Conservation (phyloP, 2,797 vertebrate genomes). For the Enteromius paludinosus region DNA sequence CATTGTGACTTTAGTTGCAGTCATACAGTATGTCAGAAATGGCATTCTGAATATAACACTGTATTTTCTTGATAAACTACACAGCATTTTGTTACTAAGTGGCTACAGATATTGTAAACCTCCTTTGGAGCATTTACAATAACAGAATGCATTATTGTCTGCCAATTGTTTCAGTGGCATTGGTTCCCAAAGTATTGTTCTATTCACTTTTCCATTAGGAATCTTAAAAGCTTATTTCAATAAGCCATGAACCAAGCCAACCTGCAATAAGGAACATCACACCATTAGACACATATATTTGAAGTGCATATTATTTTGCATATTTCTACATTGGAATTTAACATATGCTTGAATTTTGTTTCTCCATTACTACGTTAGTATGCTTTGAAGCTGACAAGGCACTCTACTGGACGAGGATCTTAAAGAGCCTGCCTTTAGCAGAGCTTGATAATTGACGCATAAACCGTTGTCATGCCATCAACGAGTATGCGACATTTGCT, state of each 20-base stretch:
- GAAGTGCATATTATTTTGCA: background rate
- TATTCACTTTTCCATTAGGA: background rate
- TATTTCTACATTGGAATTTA: constrained; percentile 30
- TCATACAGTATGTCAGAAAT: background rate
- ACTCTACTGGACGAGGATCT: constrained; percentile 44
- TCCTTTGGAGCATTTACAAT: background rate
- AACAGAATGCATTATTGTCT: background rate
- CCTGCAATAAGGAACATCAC: background rate
- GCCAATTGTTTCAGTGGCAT: background rate
- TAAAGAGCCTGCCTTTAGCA: constrained; percentile 59
- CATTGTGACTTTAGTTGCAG: no score
- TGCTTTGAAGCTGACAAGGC: constrained; percentile 65
- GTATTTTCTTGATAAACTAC: background rate
- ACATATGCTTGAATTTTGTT: constrained; percentile 43
- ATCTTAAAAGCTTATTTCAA: background rate
- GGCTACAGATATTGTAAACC: background rate
- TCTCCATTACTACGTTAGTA: constrained; percentile 48
- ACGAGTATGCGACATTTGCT: constrained; percentile 28
- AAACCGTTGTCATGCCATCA: constrained; percentile 43
- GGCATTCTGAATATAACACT: no score
- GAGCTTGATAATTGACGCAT: constrained; percentile 59
- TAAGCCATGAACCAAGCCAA: background rate
- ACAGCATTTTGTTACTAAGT: background rate
- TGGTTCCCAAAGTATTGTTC: background rate
- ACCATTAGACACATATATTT: background rate